A percentile compares a stretch with the other conserved stretches of the same genome.
Evolutionary conservation across 2,797 vertebrate species (phyloP).

Genomic region (Orientallactaga sibirica): DNA sequence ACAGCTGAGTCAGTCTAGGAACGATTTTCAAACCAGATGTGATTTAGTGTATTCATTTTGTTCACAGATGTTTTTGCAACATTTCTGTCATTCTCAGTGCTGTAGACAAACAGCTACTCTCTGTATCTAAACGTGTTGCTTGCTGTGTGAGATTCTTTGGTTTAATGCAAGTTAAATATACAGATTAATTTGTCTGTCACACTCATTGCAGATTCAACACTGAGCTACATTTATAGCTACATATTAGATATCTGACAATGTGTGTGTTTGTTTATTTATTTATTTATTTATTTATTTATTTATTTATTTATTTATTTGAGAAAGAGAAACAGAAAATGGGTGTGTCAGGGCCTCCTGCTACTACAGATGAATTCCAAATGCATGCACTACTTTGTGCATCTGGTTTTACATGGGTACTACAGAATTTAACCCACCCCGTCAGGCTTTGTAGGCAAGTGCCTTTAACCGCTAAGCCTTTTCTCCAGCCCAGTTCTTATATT

Average conservation of each 20-base stretch:
- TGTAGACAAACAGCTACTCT: neutral
- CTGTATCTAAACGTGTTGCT: neutral
- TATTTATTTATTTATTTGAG: no score
- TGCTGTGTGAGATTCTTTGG: neutral
- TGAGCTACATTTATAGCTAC: neutral
- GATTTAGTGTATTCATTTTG: neutral
- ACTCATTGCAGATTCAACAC: constrained; percentile 7
- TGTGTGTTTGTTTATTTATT: neutral
- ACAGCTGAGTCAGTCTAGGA: neutral
- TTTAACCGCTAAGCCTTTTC: no score
- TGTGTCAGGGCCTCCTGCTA: no score
- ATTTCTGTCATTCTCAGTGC: neutral
- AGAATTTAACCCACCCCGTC: no score
- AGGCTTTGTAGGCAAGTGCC: no score
- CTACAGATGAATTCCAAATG: no score
- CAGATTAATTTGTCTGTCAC: neutral
- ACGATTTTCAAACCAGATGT: neutral
- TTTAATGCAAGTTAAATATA: constrained; percentile 28
- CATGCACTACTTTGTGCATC: no score
- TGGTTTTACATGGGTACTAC: no score
- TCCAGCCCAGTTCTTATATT: constrained; percentile 16
- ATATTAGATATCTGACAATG: neutral
- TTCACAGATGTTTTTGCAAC: neutral
- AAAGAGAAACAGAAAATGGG: no score
- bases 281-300: no score